These are phyloP conservation scores for Catamblyrhynchus diadema DNA, from an alignment of 2,797 vertebrate species.

Conservation along the genomic window DNA sequence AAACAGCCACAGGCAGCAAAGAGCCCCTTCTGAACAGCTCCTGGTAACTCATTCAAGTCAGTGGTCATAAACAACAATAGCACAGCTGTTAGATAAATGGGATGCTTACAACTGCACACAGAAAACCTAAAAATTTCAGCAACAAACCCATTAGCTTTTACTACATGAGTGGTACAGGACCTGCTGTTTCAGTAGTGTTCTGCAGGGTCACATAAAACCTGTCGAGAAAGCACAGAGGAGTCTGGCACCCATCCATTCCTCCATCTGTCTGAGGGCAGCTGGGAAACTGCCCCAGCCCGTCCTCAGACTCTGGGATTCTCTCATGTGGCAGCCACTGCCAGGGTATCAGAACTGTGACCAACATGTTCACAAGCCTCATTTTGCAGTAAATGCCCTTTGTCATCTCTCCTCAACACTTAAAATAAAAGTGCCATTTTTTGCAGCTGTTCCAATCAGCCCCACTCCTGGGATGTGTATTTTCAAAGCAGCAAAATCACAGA, in stretches of 20 bases:
- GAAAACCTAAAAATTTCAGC: conserved; percentile 52
- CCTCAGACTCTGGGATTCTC: neutral
- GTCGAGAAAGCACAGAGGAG: neutral
- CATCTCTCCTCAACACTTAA: neutral
- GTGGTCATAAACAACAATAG: conserved; percentile 43
- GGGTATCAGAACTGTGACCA: neutral
- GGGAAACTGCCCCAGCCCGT: neutral
- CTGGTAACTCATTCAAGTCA: conserved; percentile 52
- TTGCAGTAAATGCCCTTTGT: neutral
- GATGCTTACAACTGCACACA: conserved; percentile 27
- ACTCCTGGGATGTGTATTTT: neutral
- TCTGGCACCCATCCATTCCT: conserved; percentile 33
- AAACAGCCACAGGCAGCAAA: neutral
- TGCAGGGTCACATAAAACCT: conserved; percentile 46
- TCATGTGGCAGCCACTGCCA: neutral
- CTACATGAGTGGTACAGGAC: conserved; percentile 19
- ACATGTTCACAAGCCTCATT: neutral
- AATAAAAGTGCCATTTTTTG: neutral
- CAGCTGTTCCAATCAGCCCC: neutral
- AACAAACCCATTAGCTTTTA: conserved; percentile 44
- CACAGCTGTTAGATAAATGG: conserved; percentile 56
- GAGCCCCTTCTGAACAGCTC: conserved; percentile 21
- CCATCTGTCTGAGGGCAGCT: conserved; percentile 46
- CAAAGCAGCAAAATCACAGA: neutral
- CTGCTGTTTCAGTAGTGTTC: conserved; percentile 41